Percentiles rank a stretch among this genome's conserved stretches.
Evolutionary conservation across 2,797 vertebrate species (phyloP).

Genomic region (Botia almorhae): DNA sequence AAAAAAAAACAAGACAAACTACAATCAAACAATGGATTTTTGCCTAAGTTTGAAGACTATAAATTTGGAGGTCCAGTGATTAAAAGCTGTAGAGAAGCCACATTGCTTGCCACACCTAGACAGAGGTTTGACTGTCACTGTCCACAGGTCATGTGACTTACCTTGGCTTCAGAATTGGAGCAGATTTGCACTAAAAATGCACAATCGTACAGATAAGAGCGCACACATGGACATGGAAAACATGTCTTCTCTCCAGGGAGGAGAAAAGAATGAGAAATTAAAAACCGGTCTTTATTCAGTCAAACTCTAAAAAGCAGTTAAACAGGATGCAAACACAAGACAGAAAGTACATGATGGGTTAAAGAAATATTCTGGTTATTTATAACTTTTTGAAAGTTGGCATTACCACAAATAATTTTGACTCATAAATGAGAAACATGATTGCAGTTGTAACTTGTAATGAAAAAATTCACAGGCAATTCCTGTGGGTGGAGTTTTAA

Average conservation of each 20-base stretch:
- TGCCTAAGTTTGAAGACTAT: neutral
- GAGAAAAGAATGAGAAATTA: neutral
- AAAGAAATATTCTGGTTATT: neutral
- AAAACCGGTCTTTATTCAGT: neutral
- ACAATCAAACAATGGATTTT: neutral
- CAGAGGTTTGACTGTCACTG: neutral
- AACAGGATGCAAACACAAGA: neutral
- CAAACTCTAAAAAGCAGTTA: neutral
- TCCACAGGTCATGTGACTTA: neutral
- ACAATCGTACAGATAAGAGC: neutral
- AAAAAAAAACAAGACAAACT: neutral
- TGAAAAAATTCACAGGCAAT: too few species aligned
- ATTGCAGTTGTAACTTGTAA: too few species aligned
- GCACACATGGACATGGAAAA: constrained; percentile 14
- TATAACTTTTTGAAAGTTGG: neutral
- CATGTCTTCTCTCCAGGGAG: neutral
- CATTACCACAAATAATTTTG: neutral
- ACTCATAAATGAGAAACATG: too few species aligned
- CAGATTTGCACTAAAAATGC: neutral
- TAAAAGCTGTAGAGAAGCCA: neutral
- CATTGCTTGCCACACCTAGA: neutral
- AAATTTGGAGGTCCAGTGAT: neutral
- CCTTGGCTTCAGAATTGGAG: constrained; percentile 54
- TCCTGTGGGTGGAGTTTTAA: too few species aligned
- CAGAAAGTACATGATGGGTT: neutral